phyloP scores from a whole-genome alignment of 2,113 vertebrate species.

The Eidolon helvum region DNA sequence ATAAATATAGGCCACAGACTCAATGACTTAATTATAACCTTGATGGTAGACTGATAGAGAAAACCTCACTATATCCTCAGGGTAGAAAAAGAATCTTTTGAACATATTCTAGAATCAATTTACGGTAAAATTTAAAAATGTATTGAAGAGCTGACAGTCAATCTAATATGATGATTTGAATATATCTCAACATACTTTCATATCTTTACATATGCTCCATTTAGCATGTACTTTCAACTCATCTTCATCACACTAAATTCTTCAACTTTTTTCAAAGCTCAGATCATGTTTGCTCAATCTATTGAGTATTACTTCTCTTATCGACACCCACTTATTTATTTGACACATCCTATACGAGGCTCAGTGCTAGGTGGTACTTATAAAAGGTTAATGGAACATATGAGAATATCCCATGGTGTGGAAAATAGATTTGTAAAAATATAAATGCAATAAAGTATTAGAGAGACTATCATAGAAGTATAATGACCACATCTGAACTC shows the following conservation, averaged over 20 bases:
- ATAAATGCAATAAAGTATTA: not conserved
- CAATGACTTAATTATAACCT: slow-evolving; percentile 82
- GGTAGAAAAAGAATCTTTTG: slow-evolving; percentile 62
- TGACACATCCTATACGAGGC: not conserved
- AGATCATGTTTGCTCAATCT: not conserved
- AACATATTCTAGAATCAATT: slow-evolving; percentile 58
- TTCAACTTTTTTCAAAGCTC: not conserved
- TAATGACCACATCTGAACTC: not conserved
- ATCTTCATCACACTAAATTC: not conserved
- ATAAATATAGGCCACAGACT: slow-evolving; percentile 77
- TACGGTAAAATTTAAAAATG: slow-evolving; percentile 33
- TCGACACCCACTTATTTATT: not conserved
- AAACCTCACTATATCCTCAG: slow-evolving; percentile 49
- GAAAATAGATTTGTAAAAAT: not conserved
- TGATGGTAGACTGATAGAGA: slow-evolving; percentile 81
- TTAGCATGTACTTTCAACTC: not conserved
- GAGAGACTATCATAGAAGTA: not conserved
- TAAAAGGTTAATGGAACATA: not conserved
- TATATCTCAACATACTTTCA: not conserved
- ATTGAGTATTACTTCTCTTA: not conserved
- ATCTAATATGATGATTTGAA: slow-evolving; percentile 6
- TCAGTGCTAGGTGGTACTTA: not conserved
- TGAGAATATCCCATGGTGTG: not conserved
- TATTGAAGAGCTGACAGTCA: slow-evolving; percentile 52
- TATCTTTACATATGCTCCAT: not conserved